phyloP scores from a whole-genome alignment of 2,797 vertebrate species.

The Gallinago nigripennis region DNA sequence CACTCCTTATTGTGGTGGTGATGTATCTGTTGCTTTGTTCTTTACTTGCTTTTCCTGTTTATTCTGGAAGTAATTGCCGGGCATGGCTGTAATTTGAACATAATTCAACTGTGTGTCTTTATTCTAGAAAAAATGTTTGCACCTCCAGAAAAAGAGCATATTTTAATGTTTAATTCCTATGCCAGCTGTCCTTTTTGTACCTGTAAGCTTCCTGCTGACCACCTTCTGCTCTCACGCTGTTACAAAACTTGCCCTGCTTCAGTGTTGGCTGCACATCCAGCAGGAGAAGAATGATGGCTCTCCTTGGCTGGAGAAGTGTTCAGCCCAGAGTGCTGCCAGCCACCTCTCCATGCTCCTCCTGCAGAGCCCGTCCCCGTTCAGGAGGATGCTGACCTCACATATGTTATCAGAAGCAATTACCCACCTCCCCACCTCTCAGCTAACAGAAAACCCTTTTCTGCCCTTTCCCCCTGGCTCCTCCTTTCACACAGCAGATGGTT shows the following conservation, averaged over 20 bases:
- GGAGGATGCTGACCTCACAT: not conserved
- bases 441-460: not conserved
- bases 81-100: not conserved
- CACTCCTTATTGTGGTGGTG: not conserved
- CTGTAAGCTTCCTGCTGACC: not conserved
- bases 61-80: not conserved
- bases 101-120: not conserved
- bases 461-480: not conserved
- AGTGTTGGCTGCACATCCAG: not conserved
- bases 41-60: not conserved
- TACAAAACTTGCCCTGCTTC: not conserved
- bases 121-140: not conserved
- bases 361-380: not conserved
- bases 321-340: not conserved
- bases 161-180: not conserved
- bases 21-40: not conserved
- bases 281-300: not conserved
- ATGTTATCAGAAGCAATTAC: not conserved
- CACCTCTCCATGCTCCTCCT: accelerated
- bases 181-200: not conserved
- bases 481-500: not conserved
- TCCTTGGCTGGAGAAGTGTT: not conserved
- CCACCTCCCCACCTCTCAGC: not conserved
- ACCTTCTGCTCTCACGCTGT: not conserved
- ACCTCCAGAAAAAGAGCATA: not conserved